A percentile compares a stretch with the other conserved stretches of the same genome.
Evolutionary conservation across 2,797 vertebrate genomes (phyloP).

Genomic region (Etheostoma perlongum): DNA sequence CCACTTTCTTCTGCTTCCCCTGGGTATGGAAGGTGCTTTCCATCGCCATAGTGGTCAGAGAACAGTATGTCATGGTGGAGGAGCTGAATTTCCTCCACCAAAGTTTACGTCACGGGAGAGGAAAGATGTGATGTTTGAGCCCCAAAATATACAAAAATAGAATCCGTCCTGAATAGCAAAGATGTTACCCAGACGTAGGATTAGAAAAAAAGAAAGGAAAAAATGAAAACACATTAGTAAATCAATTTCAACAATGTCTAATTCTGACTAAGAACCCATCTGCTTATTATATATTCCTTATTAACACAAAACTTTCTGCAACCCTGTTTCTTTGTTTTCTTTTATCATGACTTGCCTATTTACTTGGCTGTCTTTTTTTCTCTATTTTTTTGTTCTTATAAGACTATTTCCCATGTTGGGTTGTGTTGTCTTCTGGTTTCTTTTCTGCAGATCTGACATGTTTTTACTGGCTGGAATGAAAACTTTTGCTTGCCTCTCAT

Average conservation of each 20-base stretch:
- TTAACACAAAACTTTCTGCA: background rate
- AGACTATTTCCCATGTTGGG: slow-evolving; percentile 12
- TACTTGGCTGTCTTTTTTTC: slow-evolving; percentile 5
- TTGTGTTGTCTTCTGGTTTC: background rate
- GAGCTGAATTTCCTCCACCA: background rate
- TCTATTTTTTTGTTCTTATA: slow-evolving; percentile 1
- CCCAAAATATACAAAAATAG: background rate
- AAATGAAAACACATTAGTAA: background rate
- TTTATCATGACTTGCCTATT: background rate
- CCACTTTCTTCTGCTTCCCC: slow-evolving; percentile 40
- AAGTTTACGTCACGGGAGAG: background rate
- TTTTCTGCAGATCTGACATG: slow-evolving; percentile 7
- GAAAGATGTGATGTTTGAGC: background rate
- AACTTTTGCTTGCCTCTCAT: slow-evolving; percentile 12
- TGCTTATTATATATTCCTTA: background rate
- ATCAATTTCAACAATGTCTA: background rate
- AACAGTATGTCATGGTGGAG: background rate
- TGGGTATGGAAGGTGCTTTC: slow-evolving; percentile 7
- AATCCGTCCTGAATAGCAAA: background rate
- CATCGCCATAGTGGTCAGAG: slow-evolving; percentile 25
- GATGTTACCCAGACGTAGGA: background rate
- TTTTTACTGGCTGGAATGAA: slow-evolving; percentile 7
- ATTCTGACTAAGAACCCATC: background rate
- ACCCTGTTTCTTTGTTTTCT: background rate
- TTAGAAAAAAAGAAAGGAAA: background rate